Evolutionary conservation across 2,113 vertebrate genomes (phyloP).

Genomic region (Rhea americana): DNA sequence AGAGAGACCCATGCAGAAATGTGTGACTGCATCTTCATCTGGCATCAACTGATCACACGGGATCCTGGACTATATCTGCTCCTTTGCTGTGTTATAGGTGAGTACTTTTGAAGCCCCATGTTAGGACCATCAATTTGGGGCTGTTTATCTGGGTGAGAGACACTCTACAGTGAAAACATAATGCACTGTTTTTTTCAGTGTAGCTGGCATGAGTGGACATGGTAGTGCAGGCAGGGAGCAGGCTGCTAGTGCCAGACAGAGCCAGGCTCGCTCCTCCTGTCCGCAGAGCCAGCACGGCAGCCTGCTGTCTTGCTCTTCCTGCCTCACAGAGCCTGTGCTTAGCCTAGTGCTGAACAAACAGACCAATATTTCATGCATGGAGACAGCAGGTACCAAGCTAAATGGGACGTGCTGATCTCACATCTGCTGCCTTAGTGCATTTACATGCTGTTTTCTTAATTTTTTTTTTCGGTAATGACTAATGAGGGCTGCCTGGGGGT

Average conservation of each 20-base stretch:
- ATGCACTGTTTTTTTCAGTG: not conserved
- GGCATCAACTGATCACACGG: not conserved
- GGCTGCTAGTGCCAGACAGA: not conserved
- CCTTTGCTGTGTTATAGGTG: not conserved
- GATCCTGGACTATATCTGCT: not conserved
- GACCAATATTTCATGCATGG: not conserved
- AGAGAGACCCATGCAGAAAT: not conserved
- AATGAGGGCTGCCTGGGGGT: conserved; percentile 50
- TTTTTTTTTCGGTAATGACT: not conserved
- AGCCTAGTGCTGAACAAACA: not conserved
- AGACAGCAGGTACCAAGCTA: conserved; percentile 28
- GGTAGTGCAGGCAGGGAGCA: too few relatives aligned
- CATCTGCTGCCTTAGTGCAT: conserved; percentile 30
- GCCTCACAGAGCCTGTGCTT: not conserved
- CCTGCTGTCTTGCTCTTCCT: not conserved
- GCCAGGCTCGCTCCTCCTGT: not conserved
- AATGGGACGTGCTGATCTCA: not conserved
- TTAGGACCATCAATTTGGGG: not conserved
- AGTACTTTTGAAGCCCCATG: not conserved
- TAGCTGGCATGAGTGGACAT: too few relatives aligned
- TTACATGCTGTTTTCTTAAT: not conserved
- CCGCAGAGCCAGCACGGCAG: not conserved
- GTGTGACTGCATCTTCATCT: not conserved
- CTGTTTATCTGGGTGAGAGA: not conserved
- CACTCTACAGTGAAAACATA: not conserved